A percentile compares a stretch with the other conserved stretches of the same genome.
phyloP scores from a whole-genome alignment of 2,113 vertebrate genomes.

The Mobula birostris region DNA sequence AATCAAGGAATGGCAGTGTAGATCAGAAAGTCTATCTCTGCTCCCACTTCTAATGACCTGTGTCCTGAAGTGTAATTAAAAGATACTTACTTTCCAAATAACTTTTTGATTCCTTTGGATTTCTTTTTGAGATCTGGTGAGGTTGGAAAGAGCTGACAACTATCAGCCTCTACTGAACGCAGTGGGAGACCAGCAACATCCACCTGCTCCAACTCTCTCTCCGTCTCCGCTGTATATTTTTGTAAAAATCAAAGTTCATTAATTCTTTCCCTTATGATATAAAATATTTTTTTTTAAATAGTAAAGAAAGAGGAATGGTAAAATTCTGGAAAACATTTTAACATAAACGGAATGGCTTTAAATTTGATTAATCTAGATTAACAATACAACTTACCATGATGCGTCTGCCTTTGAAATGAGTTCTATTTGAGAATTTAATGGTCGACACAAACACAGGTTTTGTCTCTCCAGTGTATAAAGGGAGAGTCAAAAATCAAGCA shows the following conservation, averaged over 20 bases:
- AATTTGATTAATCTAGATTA: neutral
- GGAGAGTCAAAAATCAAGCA: neutral
- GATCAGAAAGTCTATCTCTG: too few species aligned
- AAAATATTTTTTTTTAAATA: neutral
- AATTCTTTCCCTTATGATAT: neutral
- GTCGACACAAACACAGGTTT: neutral
- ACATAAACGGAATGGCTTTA: neutral
- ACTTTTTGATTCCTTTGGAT: constrained; percentile 81
- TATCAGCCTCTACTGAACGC: constrained; percentile 59
- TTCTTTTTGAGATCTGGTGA: constrained; percentile 86
- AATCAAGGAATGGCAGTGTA: too few species aligned
- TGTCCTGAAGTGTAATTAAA: neutral
- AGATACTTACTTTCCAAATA: constrained; percentile 88
- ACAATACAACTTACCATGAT: constrained; percentile 6
- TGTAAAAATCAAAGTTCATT: neutral
- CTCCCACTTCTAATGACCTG: too few species aligned
- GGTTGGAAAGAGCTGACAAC: constrained; percentile 66
- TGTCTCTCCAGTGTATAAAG: neutral
- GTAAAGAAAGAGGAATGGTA: neutral
- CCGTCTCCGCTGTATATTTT: constrained; percentile 71
- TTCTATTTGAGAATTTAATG: neutral
- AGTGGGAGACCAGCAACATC: constrained; percentile 77
- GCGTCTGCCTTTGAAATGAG: neutral
- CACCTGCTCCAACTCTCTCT: constrained; percentile 76
- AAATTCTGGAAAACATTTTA: neutral